Conservation (phyloP, 2,797 vertebrate genomes). For the Clarias fuscus region DNA sequence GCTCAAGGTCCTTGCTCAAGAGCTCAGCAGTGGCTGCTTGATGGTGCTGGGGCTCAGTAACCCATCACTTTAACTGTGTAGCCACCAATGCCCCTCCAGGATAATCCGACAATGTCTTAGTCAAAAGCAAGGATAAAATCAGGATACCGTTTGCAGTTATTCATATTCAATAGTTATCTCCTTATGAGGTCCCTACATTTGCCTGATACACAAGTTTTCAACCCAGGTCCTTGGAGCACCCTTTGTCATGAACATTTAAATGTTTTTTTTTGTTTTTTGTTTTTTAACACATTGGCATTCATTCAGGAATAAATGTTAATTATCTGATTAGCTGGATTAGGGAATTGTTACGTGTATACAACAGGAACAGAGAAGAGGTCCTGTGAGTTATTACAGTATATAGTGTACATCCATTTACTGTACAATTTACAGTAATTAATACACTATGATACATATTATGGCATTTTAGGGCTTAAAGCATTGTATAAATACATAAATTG, state of each 20-base stretch:
- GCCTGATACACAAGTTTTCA: not conserved
- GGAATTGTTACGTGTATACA: too few species aligned
- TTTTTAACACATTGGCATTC: not conserved
- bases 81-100: too few species aligned
- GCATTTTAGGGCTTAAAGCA: not conserved
- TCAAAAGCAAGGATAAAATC: not conserved
- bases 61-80: too few species aligned
- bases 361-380: not conserved
- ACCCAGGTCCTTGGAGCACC: not conserved
- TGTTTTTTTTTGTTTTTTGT: too few species aligned
- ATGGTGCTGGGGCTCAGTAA: too few species aligned
- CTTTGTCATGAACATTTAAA: not conserved
- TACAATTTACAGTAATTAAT: not conserved
- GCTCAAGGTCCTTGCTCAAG: too few species aligned
- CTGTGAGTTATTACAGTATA: not conserved
- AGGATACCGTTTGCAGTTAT: not conserved
- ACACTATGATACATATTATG: not conserved
- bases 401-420: not conserved
- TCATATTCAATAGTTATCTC: not conserved
- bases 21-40: too few species aligned
- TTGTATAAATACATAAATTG: not conserved
- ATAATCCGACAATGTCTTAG: too few species aligned
- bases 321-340: not conserved
- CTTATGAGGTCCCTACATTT: not conserved
- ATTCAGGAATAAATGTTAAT: constrained; percentile 1